These are phyloP conservation scores for Sarcophaga bullata DNA, from an alignment of 1,140 invertebrate species.

Conservation along the genomic window DNA sequence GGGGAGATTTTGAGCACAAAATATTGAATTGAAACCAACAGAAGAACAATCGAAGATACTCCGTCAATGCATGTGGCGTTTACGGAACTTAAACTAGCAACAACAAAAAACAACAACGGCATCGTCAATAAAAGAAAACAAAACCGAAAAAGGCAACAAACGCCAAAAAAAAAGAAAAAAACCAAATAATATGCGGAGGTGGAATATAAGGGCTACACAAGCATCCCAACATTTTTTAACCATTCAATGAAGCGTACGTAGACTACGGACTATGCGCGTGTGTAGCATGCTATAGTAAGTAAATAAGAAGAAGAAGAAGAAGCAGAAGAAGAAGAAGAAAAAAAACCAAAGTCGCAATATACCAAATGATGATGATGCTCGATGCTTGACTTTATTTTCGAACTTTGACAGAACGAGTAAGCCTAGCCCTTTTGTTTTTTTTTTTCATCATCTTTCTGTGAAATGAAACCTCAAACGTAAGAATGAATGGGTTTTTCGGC, in stretches of 20 bases:
- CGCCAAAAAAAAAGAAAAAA: neutral
- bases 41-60: neutral
- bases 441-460: too few species aligned
- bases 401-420: conserved; percentile 39
- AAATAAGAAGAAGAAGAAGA: conserved; percentile 12
- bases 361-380: neutral
- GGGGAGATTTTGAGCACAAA: neutral
- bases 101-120: too few species aligned
- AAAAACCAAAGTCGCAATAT: conserved; percentile 12
- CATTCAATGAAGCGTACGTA: neutral
- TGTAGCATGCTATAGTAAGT: conserved; percentile 30
- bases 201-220: neutral
- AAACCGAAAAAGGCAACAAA: too few species aligned
- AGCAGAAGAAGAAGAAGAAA: neutral
- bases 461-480: conserved; percentile 17
- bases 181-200: neutral
- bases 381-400: conserved; percentile 36
- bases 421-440: conserved; percentile 16
- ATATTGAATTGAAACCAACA: neutral
- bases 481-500: neutral
- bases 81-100: neutral
- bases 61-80: conserved; percentile 39
- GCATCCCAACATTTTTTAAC: neutral
- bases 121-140: too few species aligned
- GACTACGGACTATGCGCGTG: neutral